These are phyloP conservation scores for Cranoglanis bouderius DNA, from an alignment of 2,113 vertebrate genomes.

Conservation along the genomic window DNA sequence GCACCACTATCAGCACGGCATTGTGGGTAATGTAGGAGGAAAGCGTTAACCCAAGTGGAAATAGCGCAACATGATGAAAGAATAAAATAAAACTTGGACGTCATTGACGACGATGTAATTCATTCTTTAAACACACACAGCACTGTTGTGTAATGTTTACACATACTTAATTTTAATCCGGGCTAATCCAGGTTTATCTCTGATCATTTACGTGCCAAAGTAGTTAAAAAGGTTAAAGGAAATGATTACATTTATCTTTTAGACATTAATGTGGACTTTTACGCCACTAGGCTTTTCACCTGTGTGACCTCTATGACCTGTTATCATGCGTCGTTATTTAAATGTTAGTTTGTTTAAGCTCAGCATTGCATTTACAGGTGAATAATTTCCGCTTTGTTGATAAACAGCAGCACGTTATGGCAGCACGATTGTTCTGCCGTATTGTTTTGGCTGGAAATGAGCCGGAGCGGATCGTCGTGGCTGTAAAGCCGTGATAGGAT, in stretches of 20 bases:
- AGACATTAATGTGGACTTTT: neutral
- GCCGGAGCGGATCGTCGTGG: neutral
- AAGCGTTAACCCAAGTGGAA: neutral
- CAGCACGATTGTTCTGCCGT: neutral
- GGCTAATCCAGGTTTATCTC: neutral
- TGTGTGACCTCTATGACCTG: neutral
- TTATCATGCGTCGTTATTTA: neutral
- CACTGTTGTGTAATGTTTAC: neutral
- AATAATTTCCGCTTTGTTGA: conserved; percentile 14
- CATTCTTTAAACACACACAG: neutral
- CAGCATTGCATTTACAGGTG: neutral
- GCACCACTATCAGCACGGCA: neutral
- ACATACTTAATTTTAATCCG: neutral
- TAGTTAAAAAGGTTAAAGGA: neutral
- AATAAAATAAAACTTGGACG: neutral
- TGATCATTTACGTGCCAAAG: neutral
- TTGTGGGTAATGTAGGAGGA: neutral
- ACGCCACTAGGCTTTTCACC: neutral
- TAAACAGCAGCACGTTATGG: neutral
- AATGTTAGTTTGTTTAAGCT: neutral
- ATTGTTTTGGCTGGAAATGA: neutral
- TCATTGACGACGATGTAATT: no score
- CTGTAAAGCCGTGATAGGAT: conserved; percentile 4
- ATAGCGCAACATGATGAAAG: neutral
- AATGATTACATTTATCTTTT: neutral